phyloP scores from a whole-genome alignment of 2,888 invertebrate species.

The Anaspis maculata region DNA sequence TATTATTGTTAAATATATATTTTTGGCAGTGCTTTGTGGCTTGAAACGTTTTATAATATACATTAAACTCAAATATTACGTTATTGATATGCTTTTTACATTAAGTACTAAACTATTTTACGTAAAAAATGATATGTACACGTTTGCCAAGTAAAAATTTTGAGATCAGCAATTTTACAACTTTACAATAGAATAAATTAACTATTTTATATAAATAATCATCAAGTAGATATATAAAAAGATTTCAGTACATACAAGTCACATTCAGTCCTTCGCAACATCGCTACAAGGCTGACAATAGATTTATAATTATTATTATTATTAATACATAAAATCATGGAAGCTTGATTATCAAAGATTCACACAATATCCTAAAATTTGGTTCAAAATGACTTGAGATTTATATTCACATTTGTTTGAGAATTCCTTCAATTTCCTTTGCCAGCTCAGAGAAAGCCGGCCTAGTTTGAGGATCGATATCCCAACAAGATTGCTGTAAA shows the following conservation, averaged over 20 bases:
- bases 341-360: conserved; percentile 31
- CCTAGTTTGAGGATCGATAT: conserved; percentile 56
- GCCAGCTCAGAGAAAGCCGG: conserved; percentile 59
- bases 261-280: conserved; percentile 14
- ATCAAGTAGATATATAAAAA: conserved; percentile 11
- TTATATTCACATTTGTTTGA: conserved; percentile 39
- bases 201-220: conserved; percentile 4
- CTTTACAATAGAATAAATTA: too few relatives aligned
- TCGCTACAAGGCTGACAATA: conserved; percentile 17
- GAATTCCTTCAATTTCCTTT: conserved; percentile 44
- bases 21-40: conserved; percentile 40
- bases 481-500: conserved; percentile 56
- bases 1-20: too few relatives aligned
- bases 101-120: conserved; percentile 16
- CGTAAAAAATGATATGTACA: conserved; percentile 32
- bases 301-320: conserved; percentile 4
- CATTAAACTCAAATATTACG: conserved; percentile 20
- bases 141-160: too few relatives aligned
- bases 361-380: conserved; percentile 19
- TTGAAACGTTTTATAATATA: conserved; percentile 35
- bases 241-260: conserved; percentile 15
- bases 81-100: conserved; percentile 30
- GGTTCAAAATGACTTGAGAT: conserved; percentile 21
- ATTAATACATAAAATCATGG: conserved; percentile 11
- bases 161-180: conserved; percentile 19